phyloP scores from a whole-genome alignment of 2,888 invertebrate genomes.

The Synergus laeviventris region DNA sequence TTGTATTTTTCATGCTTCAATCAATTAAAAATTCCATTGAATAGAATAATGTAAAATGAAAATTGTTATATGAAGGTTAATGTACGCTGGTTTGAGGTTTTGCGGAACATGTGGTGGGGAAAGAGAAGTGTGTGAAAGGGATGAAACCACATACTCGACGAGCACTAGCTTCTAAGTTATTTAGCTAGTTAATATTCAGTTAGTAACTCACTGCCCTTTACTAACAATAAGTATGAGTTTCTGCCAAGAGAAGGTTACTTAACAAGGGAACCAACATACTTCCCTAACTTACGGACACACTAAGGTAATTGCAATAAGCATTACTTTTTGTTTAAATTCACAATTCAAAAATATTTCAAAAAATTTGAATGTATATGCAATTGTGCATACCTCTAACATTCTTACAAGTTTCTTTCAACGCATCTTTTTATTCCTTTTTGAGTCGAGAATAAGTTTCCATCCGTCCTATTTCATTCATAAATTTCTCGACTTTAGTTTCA shows the following conservation, averaged over 20 bases:
- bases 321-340: neutral
- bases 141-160: conserved; percentile 12
- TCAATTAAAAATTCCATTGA: neutral
- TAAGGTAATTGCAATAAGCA: neutral
- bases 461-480: neutral
- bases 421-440: neutral
- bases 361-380: too few species aligned
- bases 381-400: too few species aligned
- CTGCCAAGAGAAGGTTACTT: conserved; percentile 15
- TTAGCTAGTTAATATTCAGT: conserved; percentile 50
- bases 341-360: too few species aligned
- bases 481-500: neutral
- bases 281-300: neutral
- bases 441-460: neutral
- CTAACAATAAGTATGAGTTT: conserved; percentile 45
- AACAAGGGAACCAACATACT: neutral
- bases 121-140: neutral
- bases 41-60: neutral
- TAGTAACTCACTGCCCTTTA: conserved; percentile 46
- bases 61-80: neutral
- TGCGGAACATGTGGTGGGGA: neutral
- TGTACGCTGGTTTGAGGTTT: neutral
- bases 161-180: conserved; percentile 36
- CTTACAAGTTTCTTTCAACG: too few species aligned
- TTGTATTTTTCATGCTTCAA: too few species aligned